Evolutionary conservation across 2,888 invertebrate species (phyloP), one percentile per base, ranked within the genome.

Genomic region (Melipona beecheii): DNA sequence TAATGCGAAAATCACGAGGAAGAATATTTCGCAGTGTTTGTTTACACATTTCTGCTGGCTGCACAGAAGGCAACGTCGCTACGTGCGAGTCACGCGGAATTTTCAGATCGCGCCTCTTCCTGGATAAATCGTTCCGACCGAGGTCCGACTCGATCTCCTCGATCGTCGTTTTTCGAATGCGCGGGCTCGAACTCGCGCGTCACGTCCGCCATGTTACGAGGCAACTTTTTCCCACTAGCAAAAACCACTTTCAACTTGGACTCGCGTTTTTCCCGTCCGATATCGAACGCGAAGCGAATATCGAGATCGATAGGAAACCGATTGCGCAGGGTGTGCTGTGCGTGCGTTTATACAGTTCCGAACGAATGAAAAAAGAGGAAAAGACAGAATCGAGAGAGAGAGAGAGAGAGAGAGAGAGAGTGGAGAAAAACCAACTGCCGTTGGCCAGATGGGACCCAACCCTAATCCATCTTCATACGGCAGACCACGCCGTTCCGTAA

Each of bases 391-490:
- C 31, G 31, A 31, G 31, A 31, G 31, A 31, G 31, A n/a, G 27
- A 15, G 3, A 27, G 13, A 56, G 9, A n/a, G 9, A 21, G 54
- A 54, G 6, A 19, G 6, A 56, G 21, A 19, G 21, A 56, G 9
- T 11, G 56, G 21, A 19, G 56, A 56, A 43, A 66, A 15, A 21
- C 27, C 17, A 17, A 68, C 2, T 31, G n/a, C 4, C 56, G 36
- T 15, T 24, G 31, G 60, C 15, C 58, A 52, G 31, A 27, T 3
- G 49, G 17, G 13, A 11, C 36, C 9, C 36, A 31, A 36, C 24
- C 74, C 58, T 50, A n/a, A 75, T 80, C 70, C 49, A 54, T 75
- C 75, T 70, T 75, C 80, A 36, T 72, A 36, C 54, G 54, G 54
- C 24, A 21, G 43, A 58, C 50, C n/a, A 27, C 54, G n/a, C 31